phyloP scores from a whole-genome alignment of 2,888 invertebrate genomes.

The Stenolophus ochropezus region DNA sequence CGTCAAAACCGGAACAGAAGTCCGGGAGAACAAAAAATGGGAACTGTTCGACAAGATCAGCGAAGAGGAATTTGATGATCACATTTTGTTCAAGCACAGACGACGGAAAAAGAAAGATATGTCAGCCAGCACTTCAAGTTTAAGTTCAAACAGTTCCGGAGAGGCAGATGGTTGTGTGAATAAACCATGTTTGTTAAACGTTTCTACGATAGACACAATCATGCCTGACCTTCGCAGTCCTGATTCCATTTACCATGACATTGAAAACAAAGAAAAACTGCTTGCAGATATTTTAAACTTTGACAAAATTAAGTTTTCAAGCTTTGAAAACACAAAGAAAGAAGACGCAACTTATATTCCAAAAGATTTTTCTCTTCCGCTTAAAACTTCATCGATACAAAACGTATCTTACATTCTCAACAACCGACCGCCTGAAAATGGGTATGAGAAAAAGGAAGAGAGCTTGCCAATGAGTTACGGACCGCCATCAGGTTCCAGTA shows the following conservation, averaged over 20 bases:
- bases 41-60: conserved; percentile 83
- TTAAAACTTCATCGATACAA: conserved; percentile 22
- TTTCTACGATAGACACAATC: conserved; percentile 72
- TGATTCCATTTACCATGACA: conserved; percentile 81
- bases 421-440: not conserved
- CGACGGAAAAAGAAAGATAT: conserved; percentile 70
- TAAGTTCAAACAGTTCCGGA: conserved; percentile 69
- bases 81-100: conserved; percentile 80
- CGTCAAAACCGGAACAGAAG: conserved; percentile 45
- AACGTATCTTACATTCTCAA: not conserved
- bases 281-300: conserved; percentile 81
- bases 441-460: not conserved
- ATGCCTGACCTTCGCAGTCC: conserved; percentile 78
- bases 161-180: conserved; percentile 67
- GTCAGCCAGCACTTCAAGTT: conserved; percentile 65
- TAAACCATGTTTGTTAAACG: conserved; percentile 73
- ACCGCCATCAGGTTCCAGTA: conserved; percentile 61
- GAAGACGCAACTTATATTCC: not conserved
- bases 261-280: conserved; percentile 84
- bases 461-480: conserved; percentile 51
- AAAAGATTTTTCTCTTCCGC: not conserved
- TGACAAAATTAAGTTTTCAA: conserved; percentile 71
- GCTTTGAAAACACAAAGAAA: conserved; percentile 45
- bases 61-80: conserved; percentile 83
- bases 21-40: conserved; percentile 73